phyloP scores from a whole-genome alignment of 92 coral and sea anemone species.

The Paramuricea clavata region DNA sequence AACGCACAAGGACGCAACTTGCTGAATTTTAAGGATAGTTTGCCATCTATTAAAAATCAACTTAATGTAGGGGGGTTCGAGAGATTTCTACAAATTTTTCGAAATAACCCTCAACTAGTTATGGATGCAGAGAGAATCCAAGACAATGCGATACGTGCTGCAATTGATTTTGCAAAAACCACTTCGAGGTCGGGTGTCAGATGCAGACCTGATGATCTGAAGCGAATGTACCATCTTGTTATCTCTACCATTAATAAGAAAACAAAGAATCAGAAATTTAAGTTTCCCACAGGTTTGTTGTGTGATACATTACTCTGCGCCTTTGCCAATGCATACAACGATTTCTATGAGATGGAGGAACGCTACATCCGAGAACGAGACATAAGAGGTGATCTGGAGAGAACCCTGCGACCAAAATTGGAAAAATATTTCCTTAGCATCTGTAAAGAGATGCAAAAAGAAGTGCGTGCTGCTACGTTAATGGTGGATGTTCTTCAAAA shows the following conservation, averaged over 20 bases:
- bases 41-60: background rate
- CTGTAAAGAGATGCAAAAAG: constrained; percentile 9
- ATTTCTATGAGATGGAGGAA: constrained; percentile 2
- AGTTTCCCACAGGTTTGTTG: background rate
- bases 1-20: background rate
- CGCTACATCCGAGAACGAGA: constrained; percentile 2
- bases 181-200: constrained; percentile 2
- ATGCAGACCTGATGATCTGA: constrained; percentile 19
- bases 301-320: constrained; percentile 1
- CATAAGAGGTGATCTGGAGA: constrained; percentile 29
- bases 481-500: constrained; percentile 23
- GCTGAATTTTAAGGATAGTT: background rate
- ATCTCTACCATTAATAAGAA: background rate
- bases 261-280: background rate
- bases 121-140: constrained; percentile 12
- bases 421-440: constrained; percentile 8
- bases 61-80: background rate
- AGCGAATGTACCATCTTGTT: constrained; percentile 8
- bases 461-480: constrained; percentile 18
- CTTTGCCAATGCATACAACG: constrained; percentile 3
- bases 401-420: constrained; percentile 2
- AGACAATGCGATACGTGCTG: background rate
- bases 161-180: background rate
- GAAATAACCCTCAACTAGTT: constrained; percentile 3
- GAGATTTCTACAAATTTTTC: constrained; percentile 6